Percentiles rank a stretch among this genome's conserved stretches.
Conservation (phyloP, 2,888 invertebrate genomes). For the Gastracanthus pulcherrimus region DNA sequence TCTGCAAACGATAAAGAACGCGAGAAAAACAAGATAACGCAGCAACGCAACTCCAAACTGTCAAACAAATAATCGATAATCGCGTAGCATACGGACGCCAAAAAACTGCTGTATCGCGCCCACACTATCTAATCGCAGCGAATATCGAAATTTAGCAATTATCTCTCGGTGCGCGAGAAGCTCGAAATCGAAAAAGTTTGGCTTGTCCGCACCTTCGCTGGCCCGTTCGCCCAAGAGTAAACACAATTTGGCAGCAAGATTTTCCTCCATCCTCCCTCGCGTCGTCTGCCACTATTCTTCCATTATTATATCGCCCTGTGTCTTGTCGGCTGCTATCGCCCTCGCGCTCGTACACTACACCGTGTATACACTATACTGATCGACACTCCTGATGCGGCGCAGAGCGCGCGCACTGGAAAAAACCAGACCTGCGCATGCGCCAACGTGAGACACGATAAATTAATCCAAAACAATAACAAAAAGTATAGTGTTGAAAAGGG, state of each 20-base stretch:
- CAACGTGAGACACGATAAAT: neutral
- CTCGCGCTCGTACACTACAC: neutral
- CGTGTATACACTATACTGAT: neutral
- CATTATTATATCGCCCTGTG: too few relatives aligned
- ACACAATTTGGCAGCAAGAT: slow-evolving; percentile 74
- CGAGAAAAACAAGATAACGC: neutral
- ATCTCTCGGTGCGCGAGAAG: neutral
- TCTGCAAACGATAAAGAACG: neutral
- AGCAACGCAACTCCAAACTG: neutral
- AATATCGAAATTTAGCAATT: neutral
- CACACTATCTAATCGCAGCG: neutral
- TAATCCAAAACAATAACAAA: neutral
- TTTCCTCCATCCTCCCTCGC: slow-evolving; percentile 70
- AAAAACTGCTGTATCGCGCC: neutral
- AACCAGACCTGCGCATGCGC: neutral
- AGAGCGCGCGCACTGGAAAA: neutral
- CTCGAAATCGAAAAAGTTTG: neutral
- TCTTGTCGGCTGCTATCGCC: slow-evolving; percentile 21
- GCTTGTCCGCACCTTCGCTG: slow-evolving; percentile 70
- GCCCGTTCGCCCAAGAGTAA: slow-evolving; percentile 69
- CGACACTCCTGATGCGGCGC: neutral
- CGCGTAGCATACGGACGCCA: neutral
- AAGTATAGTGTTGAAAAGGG: neutral
- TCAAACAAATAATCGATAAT: slow-evolving; percentile 28
- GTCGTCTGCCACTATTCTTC: slow-evolving; percentile 33